Percentiles rank a stretch among this genome's conserved stretches.
These are phyloP conservation scores for Tetranychus piercei DNA, from an alignment of 2,888 invertebrate species.

Conservation along the genomic window DNA sequence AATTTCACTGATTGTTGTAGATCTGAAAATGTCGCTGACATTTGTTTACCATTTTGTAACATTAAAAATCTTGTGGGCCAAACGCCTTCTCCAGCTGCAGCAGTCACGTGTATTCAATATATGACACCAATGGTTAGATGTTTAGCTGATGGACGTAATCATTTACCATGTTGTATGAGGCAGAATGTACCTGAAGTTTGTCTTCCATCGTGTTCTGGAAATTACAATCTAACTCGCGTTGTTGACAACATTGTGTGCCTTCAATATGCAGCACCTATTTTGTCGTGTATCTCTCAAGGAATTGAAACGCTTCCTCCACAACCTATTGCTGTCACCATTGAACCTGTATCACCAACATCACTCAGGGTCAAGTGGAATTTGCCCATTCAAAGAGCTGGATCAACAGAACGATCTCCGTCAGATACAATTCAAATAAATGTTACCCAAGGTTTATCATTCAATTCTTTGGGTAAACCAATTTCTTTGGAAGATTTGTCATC, in stretches of 20 bases:
- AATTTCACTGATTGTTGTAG: slow-evolving; percentile 44
- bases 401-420: slow-evolving; percentile 41
- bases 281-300: slow-evolving; percentile 42
- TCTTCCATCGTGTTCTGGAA: slow-evolving; percentile 62
- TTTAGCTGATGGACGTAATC: slow-evolving; percentile 50
- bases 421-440: slow-evolving; percentile 48
- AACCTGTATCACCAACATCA: slow-evolving; percentile 51
- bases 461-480: neutral
- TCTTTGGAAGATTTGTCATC: neutral
- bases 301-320: slow-evolving; percentile 50
- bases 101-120: slow-evolving; percentile 59
- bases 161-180: slow-evolving; percentile 62
- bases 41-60: slow-evolving; percentile 61
- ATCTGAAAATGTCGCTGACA: slow-evolving; percentile 45
- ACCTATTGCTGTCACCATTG: slow-evolving; percentile 49
- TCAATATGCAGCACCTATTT: slow-evolving; percentile 56
- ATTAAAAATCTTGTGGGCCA: slow-evolving; percentile 46
- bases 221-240: slow-evolving; percentile 54
- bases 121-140: slow-evolving; percentile 53
- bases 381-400: slow-evolving; percentile 26
- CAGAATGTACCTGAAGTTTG: slow-evolving; percentile 64
- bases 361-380: slow-evolving; percentile 52
- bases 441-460: slow-evolving; percentile 25
- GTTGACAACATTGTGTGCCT: slow-evolving; percentile 68
- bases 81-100: slow-evolving; percentile 58